Base-by-base conservation (phyloP, 2,888 invertebrate species). In the Callimorpha dominula region DNA sequence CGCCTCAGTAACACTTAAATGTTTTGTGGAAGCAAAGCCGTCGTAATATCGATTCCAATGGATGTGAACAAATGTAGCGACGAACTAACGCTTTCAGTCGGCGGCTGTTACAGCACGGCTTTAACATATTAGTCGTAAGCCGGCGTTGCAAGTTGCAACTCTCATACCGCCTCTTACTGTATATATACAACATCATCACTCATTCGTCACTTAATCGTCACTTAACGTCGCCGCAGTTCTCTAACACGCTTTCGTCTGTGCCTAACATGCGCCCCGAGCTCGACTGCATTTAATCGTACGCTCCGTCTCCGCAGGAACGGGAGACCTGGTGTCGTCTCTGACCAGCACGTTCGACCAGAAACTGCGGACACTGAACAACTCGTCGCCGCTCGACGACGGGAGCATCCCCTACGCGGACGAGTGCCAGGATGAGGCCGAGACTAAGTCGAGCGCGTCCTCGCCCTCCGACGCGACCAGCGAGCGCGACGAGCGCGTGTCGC, bases 321-420 rank as follows among this genome's bases (percentile, higher is more conserved):
- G 98, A 95, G 97, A 98, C 86, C 96, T 98, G 93, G 97, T 97
- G 90, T 97, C 97, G 81, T 97, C 97, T 85, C 97, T 98, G 90
- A 98, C 98, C 85, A 97, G 97, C 89, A 97, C 98, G 76, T 97
- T 98, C 93, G 98, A 98, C 91, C 97, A 97, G 89, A 98, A 98
- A 92, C 96, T 98, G 93, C 97, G 97, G 85, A 97, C 97, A 86
- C 92, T 97, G 87, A 96, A 97, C 89, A 97, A 97, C 94, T 96
- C 97, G 74, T 96, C 97, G 75, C 96, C 96, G 85, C 96, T 96
- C 65, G 96, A 96, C 89, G 96, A 97, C 92, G 97, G 97, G 89
- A 97, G 97, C 95, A 97, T 97, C 90, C 97, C 97, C 71, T 97
- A 96, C 93, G 97, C 96, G 82, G 97, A 97, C 91, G 97, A 97